These are phyloP conservation scores for Pseudachorutes palmiensis DNA, from an alignment of 1,140 invertebrate genomes.

Conservation along the genomic window DNA sequence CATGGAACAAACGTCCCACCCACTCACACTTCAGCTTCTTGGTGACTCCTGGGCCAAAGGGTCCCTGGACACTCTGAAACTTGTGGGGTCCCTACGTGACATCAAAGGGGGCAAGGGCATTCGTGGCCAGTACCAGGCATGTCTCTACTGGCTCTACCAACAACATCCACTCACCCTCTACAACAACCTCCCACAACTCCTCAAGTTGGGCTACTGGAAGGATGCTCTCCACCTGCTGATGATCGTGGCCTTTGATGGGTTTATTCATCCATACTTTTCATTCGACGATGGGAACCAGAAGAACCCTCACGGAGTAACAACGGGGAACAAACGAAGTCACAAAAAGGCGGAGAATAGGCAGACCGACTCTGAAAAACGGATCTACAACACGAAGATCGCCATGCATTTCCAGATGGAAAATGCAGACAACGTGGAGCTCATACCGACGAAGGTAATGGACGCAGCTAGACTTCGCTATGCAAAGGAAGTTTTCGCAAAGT, in stretches of 20 bases:
- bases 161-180: constrained; percentile 31
- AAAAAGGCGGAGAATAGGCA: background rate
- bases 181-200: constrained; percentile 26
- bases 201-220: constrained; percentile 35
- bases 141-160: constrained; percentile 31
- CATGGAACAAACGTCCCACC: constrained; percentile 20
- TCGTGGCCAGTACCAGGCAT: constrained; percentile 26
- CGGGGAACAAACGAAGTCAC: background rate
- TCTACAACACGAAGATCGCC: constrained; percentile 10
- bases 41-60: constrained; percentile 22
- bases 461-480: background rate
- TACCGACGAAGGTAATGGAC: background rate
- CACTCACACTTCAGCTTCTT: constrained; percentile 9
- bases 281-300: constrained; percentile 12
- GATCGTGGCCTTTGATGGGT: constrained; percentile 21
- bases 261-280: constrained; percentile 14
- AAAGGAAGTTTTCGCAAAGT: constrained; percentile 6
- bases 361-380: constrained; percentile 2
- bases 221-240: constrained; percentile 30
- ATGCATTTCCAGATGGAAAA: background rate
- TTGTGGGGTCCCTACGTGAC: constrained; percentile 26
- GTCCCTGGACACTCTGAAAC: constrained; percentile 27
- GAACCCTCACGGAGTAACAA: background rate
- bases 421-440: background rate
- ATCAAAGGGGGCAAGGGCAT: constrained; percentile 31